Conservation (phyloP, 2,113 vertebrate genomes). For the Tringa solitaria region DNA sequence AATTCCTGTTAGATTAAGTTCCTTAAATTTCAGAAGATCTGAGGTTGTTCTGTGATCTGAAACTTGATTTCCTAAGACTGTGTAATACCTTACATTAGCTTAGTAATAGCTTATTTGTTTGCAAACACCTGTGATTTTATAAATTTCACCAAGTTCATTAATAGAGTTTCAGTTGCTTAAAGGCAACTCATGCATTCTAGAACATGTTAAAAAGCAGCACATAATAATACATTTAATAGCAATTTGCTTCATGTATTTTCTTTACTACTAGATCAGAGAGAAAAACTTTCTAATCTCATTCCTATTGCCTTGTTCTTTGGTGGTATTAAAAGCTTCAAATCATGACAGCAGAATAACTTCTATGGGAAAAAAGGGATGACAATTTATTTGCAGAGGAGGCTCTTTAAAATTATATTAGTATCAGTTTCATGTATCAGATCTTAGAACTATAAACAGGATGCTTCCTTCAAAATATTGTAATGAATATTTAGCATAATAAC, state of each 20-base stretch:
- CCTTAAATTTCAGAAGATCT: neutral
- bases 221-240: neutral
- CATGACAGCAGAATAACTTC: neutral
- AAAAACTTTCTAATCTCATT: neutral
- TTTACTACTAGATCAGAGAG: neutral
- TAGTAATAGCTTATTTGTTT: neutral
- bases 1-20: neutral
- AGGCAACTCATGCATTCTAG: neutral
- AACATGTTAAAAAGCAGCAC: neutral
- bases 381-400: neutral
- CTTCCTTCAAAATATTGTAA: neutral
- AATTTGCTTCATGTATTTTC: neutral
- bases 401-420: neutral
- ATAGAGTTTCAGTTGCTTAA: neutral
- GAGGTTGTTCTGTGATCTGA: neutral
- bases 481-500: neutral
- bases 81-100: neutral
- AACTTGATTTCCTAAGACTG: neutral
- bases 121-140: neutral
- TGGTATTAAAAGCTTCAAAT: neutral
- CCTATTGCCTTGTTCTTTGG: neutral
- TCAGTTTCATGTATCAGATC: neutral
- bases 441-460: neutral
- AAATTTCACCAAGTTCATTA: neutral
- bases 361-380: neutral